Evolutionary conservation across 2,888 invertebrate genomes (phyloP).

Genomic region (Itoplectis maculator): DNA sequence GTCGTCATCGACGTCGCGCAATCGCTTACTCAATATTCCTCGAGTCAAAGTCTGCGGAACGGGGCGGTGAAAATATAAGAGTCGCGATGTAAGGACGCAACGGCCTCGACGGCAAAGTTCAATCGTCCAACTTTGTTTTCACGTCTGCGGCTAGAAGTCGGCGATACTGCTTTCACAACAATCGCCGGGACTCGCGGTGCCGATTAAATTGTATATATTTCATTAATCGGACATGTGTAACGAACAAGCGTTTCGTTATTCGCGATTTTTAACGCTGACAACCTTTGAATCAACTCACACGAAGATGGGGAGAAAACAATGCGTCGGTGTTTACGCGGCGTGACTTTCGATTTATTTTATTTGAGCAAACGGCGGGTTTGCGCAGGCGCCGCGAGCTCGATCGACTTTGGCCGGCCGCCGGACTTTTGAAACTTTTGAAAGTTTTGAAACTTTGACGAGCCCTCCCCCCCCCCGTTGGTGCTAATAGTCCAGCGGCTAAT

Average conservation of each 20-base stretch:
- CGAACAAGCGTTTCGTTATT: background rate
- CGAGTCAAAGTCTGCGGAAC: constrained; percentile 38
- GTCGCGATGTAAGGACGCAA: constrained; percentile 5
- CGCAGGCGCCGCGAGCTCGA: constrained; percentile 13
- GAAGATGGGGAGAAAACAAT: background rate
- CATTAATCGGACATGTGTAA: background rate
- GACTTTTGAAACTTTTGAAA: constrained; percentile 46
- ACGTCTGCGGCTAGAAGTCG: background rate
- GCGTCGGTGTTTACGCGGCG: background rate
- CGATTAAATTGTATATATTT: constrained; percentile 25
- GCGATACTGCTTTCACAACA: constrained; percentile 37
- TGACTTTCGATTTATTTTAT: constrained; percentile 18
- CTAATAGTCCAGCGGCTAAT: constrained; percentile 47
- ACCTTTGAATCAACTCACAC: background rate
- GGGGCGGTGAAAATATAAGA: background rate
- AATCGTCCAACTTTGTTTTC: constrained; percentile 30
- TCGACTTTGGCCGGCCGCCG: constrained; percentile 46
- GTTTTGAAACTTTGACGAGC: constrained; percentile 37
- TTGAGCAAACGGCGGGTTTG: constrained; percentile 18
- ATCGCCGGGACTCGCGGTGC: background rate
- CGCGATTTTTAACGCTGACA: background rate
- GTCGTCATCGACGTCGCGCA: background rate
- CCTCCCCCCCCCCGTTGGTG: background rate
- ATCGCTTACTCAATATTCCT: constrained; percentile 53
- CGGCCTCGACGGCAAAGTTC: constrained; percentile 53